A percentile compares a stretch with the other conserved stretches of the same genome.
These are phyloP conservation scores for Drosophila serrata DNA, from an alignment of 1,140 invertebrate species.

Conservation along the genomic window DNA sequence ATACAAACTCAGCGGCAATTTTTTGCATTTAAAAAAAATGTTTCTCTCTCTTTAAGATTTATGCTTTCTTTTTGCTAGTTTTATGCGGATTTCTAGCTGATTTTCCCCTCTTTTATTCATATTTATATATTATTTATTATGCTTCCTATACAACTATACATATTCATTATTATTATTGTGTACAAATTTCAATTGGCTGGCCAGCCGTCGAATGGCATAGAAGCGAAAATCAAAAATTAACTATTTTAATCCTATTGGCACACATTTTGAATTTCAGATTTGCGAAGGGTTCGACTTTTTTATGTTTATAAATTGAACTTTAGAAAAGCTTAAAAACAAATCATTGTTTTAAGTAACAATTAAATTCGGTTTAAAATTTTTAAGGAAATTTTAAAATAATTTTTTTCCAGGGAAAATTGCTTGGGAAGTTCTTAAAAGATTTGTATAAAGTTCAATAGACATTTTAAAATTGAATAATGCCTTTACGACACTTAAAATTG, in stretches of 20 bases:
- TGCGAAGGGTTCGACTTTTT: neutral
- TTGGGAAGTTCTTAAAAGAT: no score
- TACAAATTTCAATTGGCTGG: slow-evolving; percentile 38
- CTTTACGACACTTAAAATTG: no score
- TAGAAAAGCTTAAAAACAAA: neutral
- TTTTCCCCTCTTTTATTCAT: slow-evolving; percentile 13
- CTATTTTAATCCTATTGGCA: slow-evolving; percentile 71
- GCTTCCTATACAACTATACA: slow-evolving; percentile 77
- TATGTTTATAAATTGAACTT: neutral
- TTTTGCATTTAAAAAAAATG: slow-evolving; percentile 51
- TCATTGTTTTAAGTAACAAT: neutral
- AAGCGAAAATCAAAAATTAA: slow-evolving; percentile 57
- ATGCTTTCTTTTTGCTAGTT: slow-evolving; percentile 16
- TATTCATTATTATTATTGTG: slow-evolving; percentile 48
- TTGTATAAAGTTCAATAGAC: no score
- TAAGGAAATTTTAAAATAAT: neutral
- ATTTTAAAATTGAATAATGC: no score
- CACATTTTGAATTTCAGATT: slow-evolving; percentile 50
- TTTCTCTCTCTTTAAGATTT: slow-evolving; percentile 23
- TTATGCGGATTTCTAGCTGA: slow-evolving; percentile 2
- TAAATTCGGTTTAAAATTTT: neutral
- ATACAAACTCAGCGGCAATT: slow-evolving; percentile 73
- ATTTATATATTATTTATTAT: slow-evolving; percentile 38
- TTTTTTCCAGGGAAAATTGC: no score
- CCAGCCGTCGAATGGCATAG: slow-evolving; percentile 40